Evolutionary conservation across 2,113 vertebrate species (phyloP), one percentile per base, ranked within the genome.

Genomic region (Coregonus clupeaformis): DNA sequence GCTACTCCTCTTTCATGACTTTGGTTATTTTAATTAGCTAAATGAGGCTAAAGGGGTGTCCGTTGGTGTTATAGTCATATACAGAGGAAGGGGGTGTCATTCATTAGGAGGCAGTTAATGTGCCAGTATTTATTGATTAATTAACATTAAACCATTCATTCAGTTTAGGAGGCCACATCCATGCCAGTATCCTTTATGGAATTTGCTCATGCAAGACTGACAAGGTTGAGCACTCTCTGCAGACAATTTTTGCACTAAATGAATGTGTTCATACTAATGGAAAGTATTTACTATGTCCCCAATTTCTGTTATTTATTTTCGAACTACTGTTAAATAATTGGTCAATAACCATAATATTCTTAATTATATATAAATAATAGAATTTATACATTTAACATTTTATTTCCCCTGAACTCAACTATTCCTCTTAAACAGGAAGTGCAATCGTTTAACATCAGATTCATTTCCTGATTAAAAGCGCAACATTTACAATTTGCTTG

Each of bases 1-100:
- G 93, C 94, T 91, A 87, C 92, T 90, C 91, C 94, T 95, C 94
- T 94, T 92, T 94, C 93, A 94, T 94, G 95, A 97, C 95, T 97
- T 94, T 95, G 94, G 94, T 94, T 96, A 95, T 96, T 96, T 97
- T 96, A 96, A 98, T 98, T 96, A 97, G 95, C 94, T 95, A 95
- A 98, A 97, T 93, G 89, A 88, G 89, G 91, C 90, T 91, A 87
- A 96, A 87, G 85, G 74, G 85, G 83, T 72, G 52, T 45, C 52
- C 59, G 29, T 47, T 52, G 55, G 57, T 85, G 84, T 78, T 78
- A 69, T 11, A 66, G 11, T 13, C n/a, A 64, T 64, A 64, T 20
- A 6, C 25, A 66, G 25, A 32, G 57, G 7, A 22, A 9, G 57
- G 57, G n/a, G 57, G 65, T 36, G 65, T 36, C 65, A 67, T 79